Conservation (phyloP, 2,797 vertebrate species). For the Petrocephalus sullivani region DNA sequence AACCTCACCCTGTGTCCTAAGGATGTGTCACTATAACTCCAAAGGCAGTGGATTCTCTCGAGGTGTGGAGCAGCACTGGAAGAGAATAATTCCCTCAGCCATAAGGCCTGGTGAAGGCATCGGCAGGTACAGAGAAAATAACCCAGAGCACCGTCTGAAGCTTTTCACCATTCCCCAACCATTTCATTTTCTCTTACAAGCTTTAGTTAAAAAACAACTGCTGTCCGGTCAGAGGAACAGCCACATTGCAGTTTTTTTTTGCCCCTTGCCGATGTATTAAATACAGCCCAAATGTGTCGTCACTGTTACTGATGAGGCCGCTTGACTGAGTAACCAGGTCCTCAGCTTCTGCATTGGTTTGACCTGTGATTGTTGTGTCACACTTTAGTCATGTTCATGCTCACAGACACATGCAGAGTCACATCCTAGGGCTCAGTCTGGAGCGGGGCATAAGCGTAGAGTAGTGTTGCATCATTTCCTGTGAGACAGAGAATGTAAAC, state of each 20-base stretch:
- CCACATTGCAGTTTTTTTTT: background rate
- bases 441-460: constrained; percentile 5
- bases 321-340: background rate
- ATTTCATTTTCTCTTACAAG: background rate
- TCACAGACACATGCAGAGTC: background rate
- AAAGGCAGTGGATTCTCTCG: background rate
- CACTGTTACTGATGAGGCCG: background rate
- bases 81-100: background rate
- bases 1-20: background rate
- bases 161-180: constrained; percentile 18
- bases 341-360: background rate
- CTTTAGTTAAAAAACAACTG: background rate
- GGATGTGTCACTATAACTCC: background rate
- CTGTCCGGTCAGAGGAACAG: background rate
- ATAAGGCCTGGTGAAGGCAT: background rate
- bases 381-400: background rate
- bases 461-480: constrained; percentile 30
- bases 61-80: background rate
- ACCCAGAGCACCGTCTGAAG: constrained; percentile 15
- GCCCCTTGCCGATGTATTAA: background rate
- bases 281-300: background rate
- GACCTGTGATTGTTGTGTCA: background rate
- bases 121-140: constrained; percentile 21
- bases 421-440: background rate
- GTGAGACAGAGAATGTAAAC: constrained; percentile 26